Conservation (phyloP, 2,113 vertebrate species). For the Lates calcarifer region DNA sequence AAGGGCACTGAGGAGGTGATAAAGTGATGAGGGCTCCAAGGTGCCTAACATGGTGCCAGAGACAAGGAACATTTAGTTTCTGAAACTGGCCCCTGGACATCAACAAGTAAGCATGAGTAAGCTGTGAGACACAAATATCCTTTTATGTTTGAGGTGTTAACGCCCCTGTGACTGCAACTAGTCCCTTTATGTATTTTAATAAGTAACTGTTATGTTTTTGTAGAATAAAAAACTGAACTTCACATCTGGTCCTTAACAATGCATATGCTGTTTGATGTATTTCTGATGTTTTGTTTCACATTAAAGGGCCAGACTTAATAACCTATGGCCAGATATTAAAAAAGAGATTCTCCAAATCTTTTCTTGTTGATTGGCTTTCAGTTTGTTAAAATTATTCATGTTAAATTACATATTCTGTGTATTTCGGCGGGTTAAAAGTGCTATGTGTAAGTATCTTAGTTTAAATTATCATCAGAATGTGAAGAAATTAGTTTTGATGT, state of each 20-base stretch:
- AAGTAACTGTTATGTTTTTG: background rate
- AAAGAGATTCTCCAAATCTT: background rate
- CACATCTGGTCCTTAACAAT: background rate
- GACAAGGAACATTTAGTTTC: conserved; percentile 24
- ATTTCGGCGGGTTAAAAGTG: background rate
- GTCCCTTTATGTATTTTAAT: conserved; percentile 1
- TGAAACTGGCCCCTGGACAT: conserved; percentile 18
- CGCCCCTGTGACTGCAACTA: background rate
- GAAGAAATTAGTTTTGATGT: too few relatives aligned
- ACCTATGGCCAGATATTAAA: background rate
- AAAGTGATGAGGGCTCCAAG: conserved; percentile 19
- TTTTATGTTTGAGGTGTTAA: background rate
- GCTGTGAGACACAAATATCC: conserved; percentile 1
- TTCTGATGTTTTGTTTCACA: background rate
- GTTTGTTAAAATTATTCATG: background rate
- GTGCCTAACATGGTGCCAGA: conserved; percentile 8
- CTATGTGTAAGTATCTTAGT: too few relatives aligned
- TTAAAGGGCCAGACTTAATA: background rate
- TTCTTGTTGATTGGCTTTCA: background rate
- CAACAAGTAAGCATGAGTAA: conserved; percentile 11
- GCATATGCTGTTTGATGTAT: background rate
- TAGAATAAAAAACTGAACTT: background rate
- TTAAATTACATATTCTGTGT: background rate
- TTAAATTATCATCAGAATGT: too few relatives aligned
- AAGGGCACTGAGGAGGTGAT: conserved; percentile 37